Evolutionary conservation across 1,140 invertebrate species (phyloP).

Genomic region (Stegodyphus dumicola): DNA sequence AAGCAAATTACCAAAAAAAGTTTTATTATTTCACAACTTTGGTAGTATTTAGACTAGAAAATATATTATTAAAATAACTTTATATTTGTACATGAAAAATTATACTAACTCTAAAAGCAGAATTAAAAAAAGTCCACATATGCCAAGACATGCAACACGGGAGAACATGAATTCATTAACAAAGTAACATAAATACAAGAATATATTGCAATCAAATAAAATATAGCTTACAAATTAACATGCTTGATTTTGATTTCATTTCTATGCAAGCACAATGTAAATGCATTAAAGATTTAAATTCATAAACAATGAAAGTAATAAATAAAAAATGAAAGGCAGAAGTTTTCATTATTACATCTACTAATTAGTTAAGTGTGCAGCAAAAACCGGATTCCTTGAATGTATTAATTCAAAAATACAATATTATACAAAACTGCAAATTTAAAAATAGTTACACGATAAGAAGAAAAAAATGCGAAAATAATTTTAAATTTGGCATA

Average conservation of each 20-base stretch:
- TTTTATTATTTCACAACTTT: slow-evolving; percentile 60
- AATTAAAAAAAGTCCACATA: slow-evolving; percentile 32
- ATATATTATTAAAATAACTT: slow-evolving; percentile 44
- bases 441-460: too few relatives aligned
- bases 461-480: too few relatives aligned
- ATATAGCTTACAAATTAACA: slow-evolving; percentile 21
- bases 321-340: slow-evolving; percentile 36
- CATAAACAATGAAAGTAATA: slow-evolving; percentile 55
- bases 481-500: too few relatives aligned
- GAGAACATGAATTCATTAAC: slow-evolving; percentile 28
- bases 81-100: slow-evolving; percentile 50
- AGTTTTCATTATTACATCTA: neutral
- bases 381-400: slow-evolving; percentile 4
- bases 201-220: slow-evolving; percentile 44
- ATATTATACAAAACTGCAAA: too few relatives aligned
- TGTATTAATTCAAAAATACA: too few relatives aligned
- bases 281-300: slow-evolving; percentile 41
- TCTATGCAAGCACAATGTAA: slow-evolving; percentile 23
- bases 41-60: slow-evolving; percentile 57
- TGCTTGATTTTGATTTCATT: slow-evolving; percentile 44
- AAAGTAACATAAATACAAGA: slow-evolving; percentile 24
- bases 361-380: slow-evolving; percentile 42
- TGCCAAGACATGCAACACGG: slow-evolving; percentile 23
- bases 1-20: slow-evolving; percentile 51
- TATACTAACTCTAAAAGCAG: slow-evolving; percentile 16